Percentiles rank a stretch among this genome's conserved stretches.
phyloP scores from a whole-genome alignment of 37 sponge, comb jelly and placozoan genomes.

The Diacarnus erythraeanus region DNA sequence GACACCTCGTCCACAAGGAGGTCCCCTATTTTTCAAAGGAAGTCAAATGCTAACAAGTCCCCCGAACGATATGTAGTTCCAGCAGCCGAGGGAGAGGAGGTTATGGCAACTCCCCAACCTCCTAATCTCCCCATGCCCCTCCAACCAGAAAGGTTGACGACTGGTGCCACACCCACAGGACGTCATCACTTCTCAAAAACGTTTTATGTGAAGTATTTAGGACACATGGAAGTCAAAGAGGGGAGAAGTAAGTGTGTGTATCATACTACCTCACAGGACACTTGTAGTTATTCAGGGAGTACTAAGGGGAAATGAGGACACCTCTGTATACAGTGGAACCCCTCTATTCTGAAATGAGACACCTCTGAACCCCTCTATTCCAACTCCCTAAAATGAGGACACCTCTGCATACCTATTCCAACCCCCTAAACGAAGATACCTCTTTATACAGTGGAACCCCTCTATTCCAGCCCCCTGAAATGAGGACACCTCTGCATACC shows the following conservation, averaged over 20 bases:
- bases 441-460: too few species aligned
- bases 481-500: too few species aligned
- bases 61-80: not conserved
- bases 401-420: too few species aligned
- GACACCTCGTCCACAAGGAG: not conserved
- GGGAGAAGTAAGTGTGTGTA: conserved; percentile 45
- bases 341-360: too few species aligned
- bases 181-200: not conserved
- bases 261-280: too few species aligned
- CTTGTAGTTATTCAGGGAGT: too few species aligned
- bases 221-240: conserved; percentile 56
- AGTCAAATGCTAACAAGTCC: not conserved
- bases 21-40: not conserved
- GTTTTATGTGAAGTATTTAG: conserved; percentile 57
- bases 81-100: not conserved
- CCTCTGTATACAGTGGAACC: too few species aligned
- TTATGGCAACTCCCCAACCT: not conserved
- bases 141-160: conserved; percentile 12
- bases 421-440: too few species aligned
- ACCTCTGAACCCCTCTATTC: too few species aligned
- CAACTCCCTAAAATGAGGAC: too few species aligned
- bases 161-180: not conserved
- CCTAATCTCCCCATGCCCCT: conserved; percentile 15
- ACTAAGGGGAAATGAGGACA: too few species aligned
- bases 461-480: too few species aligned